Base-by-base conservation (phyloP, 2,113 vertebrate species). In the Collichthys lucidus region DNA sequence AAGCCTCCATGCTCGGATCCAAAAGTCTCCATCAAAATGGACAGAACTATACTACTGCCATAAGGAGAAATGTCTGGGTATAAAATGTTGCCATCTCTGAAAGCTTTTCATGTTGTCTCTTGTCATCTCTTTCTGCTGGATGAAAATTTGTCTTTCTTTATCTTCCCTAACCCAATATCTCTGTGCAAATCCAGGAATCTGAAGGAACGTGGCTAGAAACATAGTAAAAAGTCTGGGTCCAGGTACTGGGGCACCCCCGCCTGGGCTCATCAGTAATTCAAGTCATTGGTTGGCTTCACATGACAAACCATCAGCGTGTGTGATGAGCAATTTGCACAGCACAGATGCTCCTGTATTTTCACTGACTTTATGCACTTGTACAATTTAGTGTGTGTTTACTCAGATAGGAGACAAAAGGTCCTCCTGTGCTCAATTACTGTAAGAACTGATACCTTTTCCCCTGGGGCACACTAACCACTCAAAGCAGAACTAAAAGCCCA, bases 241-340 rank as follows among this genome's bases (percentile, higher is more conserved):
- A 40, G 35, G 35, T 40, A 9, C 8, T 40, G 35, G 35, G 35
- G 35, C 35, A 40, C 35, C 35, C 7, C 35, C 2, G n/a, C n/a
- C n/a, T n/a, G n/a, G n/a, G n/a, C n/a, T n/a, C 24, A 71, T 80
- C 40, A 31, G 77, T 24, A 12, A 79, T 62, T 53, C 66, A 55
- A n/a, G 57, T 67, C 66, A 63, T 70, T 79, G 57, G 46, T 62
- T 44, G 65, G 66, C 62, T 71, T 71, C 59, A 35, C 57, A 47
- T 71, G 68, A 72, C 60, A 64, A 56, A 59, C 52, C 69, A 80
- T 59, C 61, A 57, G 11, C 44, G 46, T 61, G 46, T 31, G 55
- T 74, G 63, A 81, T 50, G 69, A 49, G 60, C 50, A 24, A 73
- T 63, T 35, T 49, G 52, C 52, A 35, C 4, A 24, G 61, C 60